A percentile compares a stretch with the other conserved stretches of the same genome.
These are phyloP conservation scores for Monochamus saltuarius DNA, from an alignment of 1,140 invertebrate species.

Conservation along the genomic window DNA sequence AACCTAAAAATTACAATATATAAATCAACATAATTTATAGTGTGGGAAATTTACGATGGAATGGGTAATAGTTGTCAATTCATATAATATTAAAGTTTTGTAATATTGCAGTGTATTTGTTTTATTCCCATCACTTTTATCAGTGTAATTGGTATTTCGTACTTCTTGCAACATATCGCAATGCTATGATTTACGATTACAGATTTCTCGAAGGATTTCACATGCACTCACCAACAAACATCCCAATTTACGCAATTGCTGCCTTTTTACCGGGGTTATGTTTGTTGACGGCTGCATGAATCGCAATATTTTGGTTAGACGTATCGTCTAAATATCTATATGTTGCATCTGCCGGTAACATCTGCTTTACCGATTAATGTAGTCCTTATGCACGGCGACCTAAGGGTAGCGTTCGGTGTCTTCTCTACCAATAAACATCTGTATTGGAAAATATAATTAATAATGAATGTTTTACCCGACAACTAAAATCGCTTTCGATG, in stretches of 20 bases:
- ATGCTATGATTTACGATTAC: no score
- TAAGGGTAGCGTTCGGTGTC: slow-evolving; percentile 16
- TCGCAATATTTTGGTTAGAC: slow-evolving; percentile 37
- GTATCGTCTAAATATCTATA: slow-evolving; percentile 35
- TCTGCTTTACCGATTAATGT: slow-evolving; percentile 30
- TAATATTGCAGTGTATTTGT: no score
- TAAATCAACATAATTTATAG: no score
- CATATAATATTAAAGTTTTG: no score
- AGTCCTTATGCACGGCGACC: slow-evolving; percentile 20
- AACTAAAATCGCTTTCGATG: no score
- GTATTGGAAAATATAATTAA: slow-evolving; percentile 28
- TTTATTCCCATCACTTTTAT: no score
- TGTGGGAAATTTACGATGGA: no score
- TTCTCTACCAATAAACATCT: slow-evolving; percentile 27
- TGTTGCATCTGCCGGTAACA: slow-evolving; percentile 36
- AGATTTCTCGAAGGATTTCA: no score
- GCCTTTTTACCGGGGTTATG: slow-evolving; percentile 20
- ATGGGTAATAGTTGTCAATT: no score
- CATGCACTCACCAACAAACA: not conserved
- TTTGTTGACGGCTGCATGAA: slow-evolving; percentile 36
- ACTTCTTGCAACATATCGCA: not conserved
- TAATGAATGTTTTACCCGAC: slow-evolving; percentile 18
- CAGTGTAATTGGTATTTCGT: not conserved
- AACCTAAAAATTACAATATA: no score
- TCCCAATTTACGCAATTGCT: slow-evolving; percentile 15